Evolutionary conservation across 1,140 invertebrate genomes (phyloP).

Genomic region (Palaemon carinicauda): DNA sequence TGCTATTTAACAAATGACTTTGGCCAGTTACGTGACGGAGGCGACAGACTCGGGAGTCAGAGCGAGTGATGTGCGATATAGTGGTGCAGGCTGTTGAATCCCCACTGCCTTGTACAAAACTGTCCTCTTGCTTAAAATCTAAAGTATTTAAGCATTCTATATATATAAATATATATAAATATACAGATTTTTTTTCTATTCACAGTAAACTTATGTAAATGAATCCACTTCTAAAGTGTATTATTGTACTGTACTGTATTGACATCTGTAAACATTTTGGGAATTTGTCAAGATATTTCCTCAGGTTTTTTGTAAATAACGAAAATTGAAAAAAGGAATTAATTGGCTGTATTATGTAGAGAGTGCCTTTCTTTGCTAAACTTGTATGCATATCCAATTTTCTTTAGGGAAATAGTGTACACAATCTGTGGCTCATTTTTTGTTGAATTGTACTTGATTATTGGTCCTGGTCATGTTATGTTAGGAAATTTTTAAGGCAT

Average conservation of each 20-base stretch:
- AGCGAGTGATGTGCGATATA: not conserved
- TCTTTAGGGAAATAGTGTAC: not conserved
- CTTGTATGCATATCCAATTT: conserved; percentile 34
- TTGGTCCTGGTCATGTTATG: not conserved
- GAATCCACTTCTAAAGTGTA: conserved; percentile 18
- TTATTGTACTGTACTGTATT: conserved; percentile 14
- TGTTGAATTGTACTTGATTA: not conserved
- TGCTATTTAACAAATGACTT: too few relatives aligned
- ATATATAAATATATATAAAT: conserved; percentile 18
- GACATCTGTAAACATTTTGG: conserved; percentile 22
- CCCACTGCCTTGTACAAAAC: conserved; percentile 40
- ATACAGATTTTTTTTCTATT: not conserved
- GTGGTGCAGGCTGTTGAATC: not conserved
- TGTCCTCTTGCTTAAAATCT: conserved; percentile 2
- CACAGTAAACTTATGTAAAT: not conserved
- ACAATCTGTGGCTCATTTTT: not conserved
- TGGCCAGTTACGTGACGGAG: too few relatives aligned
- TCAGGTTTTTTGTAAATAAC: conserved; percentile 48
- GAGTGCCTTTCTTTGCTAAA: conserved; percentile 49
- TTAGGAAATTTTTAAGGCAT: not conserved
- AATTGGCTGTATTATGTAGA: conserved; percentile 20
- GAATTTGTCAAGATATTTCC: conserved; percentile 33
- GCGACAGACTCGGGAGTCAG: not conserved
- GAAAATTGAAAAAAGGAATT: conserved; percentile 15
- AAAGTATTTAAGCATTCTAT: conserved; percentile 34